Evolutionary conservation across 2,797 vertebrate species (phyloP).

Genomic region (Remorina albescens): DNA sequence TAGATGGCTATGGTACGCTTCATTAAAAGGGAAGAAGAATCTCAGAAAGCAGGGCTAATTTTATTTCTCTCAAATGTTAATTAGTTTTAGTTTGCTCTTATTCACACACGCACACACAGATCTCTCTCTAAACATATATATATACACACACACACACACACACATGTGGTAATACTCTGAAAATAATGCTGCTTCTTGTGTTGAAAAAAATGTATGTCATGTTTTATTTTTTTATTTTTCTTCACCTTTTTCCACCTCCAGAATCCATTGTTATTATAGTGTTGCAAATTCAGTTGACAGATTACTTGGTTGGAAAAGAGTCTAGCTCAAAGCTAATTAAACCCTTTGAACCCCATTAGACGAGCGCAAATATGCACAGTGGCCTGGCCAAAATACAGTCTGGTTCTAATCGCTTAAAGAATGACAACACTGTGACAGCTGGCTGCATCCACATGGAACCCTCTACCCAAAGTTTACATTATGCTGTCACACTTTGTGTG

Average conservation of each 20-base stretch:
- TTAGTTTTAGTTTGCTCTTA: conserved; percentile 24
- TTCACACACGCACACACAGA: too few relatives aligned
- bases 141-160: too few relatives aligned
- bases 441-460: background rate
- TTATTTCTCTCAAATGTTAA: conserved; percentile 30
- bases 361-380: background rate
- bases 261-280: conserved; percentile 3
- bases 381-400: background rate
- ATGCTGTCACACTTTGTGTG: background rate
- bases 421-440: background rate
- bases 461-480: background rate
- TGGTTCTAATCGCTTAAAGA: conserved; percentile 1
- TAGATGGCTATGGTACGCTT: conserved; percentile 26
- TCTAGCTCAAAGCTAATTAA: background rate
- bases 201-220: too few relatives aligned
- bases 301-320: background rate
- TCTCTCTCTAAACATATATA: too few relatives aligned
- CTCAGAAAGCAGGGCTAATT: conserved; percentile 23
- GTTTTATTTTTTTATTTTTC: too few relatives aligned
- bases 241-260: background rate
- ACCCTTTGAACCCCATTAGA: background rate
- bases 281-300: conserved; percentile 4
- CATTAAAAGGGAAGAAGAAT: conserved; percentile 33
- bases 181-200: too few relatives aligned
- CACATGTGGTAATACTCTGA: too few relatives aligned